A percentile compares a stretch with the other conserved stretches of the same genome.
phyloP scores from a whole-genome alignment of 2,113 vertebrate genomes.

The Chloropsis cyanopogon region DNA sequence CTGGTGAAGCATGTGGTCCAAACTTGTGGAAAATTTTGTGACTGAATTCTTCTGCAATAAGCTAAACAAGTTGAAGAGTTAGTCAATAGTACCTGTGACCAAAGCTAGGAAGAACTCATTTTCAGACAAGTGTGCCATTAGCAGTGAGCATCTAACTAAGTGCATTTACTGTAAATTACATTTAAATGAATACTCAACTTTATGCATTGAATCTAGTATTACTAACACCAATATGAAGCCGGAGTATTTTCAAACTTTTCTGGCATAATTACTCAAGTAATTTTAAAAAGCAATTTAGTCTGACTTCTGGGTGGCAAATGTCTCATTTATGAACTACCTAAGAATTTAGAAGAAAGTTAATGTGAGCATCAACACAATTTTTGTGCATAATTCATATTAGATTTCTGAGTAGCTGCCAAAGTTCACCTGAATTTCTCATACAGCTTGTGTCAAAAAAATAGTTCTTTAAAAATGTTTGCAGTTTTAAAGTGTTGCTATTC shows the following conservation, averaged over 20 bases:
- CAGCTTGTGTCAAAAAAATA: not conserved
- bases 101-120: not conserved
- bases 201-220: not conserved
- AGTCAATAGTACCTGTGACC: not conserved
- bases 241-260: not conserved
- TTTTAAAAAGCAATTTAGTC: not conserved
- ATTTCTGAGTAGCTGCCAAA: not conserved
- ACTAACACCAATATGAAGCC: not conserved
- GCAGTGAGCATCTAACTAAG: not conserved
- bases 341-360: not conserved
- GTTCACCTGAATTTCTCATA: not conserved
- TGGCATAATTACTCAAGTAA: not conserved
- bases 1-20: conserved; percentile 75
- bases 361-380: not conserved
- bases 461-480: not conserved
- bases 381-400: not conserved
- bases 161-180: not conserved
- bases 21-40: conserved; percentile 79
- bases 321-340: not conserved
- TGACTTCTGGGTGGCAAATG: not conserved
- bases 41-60: conserved; percentile 95
- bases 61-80: conserved; percentile 69
- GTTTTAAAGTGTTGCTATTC: not conserved
- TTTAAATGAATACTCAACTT: not conserved
- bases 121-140: not conserved